These are phyloP conservation scores for Serrognathus titanus DNA, from an alignment of 2,888 invertebrate species.

Conservation along the genomic window DNA sequence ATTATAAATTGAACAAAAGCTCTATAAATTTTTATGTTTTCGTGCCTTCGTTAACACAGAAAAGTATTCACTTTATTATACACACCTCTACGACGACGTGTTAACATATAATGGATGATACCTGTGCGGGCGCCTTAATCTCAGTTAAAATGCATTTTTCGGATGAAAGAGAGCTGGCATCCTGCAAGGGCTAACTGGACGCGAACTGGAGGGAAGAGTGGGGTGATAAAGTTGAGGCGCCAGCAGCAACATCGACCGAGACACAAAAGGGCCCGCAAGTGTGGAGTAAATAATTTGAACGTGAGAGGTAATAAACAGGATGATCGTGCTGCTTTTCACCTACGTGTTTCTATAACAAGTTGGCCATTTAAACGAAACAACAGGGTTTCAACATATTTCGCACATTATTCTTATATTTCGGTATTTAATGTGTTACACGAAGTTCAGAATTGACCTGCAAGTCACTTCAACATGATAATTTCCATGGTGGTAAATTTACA, in stretches of 20 bases:
- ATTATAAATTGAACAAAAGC: too few relatives aligned
- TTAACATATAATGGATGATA: slow-evolving; percentile 23
- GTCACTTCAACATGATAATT: too few relatives aligned
- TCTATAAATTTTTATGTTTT: too few relatives aligned
- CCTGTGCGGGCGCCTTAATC: slow-evolving; percentile 19
- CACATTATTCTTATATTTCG: too few relatives aligned
- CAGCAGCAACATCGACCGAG: slow-evolving; percentile 53
- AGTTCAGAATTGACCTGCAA: too few relatives aligned
- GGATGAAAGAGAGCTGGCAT: slow-evolving; percentile 23
- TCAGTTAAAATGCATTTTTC: slow-evolving; percentile 24
- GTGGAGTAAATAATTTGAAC: slow-evolving; percentile 44
- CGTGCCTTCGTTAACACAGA: too few relatives aligned
- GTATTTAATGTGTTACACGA: too few relatives aligned
- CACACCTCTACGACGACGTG: slow-evolving; percentile 12
- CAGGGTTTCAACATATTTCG: too few relatives aligned
- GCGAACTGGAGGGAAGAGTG: slow-evolving; percentile 23
- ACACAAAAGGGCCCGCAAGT: slow-evolving; percentile 45
- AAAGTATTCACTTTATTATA: neutral
- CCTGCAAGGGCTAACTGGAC: slow-evolving; percentile 22
- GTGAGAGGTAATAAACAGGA: slow-evolving; percentile 51
- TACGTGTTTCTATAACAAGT: too few relatives aligned
- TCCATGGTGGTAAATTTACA: too few relatives aligned
- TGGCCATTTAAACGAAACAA: too few relatives aligned
- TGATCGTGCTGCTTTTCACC: slow-evolving; percentile 46
- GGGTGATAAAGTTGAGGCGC: slow-evolving; percentile 42